phyloP scores from a whole-genome alignment of 1,140 invertebrate genomes.

The Drosophila parabipectinata region DNA sequence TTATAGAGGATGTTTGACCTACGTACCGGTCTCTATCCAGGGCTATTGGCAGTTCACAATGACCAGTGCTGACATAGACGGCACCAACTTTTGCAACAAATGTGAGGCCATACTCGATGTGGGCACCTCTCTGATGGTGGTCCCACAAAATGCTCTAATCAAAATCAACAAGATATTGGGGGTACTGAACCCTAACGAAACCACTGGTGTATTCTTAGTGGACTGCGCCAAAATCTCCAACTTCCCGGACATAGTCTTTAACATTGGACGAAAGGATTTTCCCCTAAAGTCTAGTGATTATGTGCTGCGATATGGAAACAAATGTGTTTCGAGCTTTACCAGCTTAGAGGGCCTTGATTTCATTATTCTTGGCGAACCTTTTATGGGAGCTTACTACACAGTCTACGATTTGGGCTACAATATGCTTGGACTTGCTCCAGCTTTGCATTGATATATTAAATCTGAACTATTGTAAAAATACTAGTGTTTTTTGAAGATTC shows the following conservation, averaged over 20 bases:
- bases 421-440: conserved; percentile 38
- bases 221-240: conserved; percentile 46
- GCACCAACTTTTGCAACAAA: conserved; percentile 86
- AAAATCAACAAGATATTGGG: conserved; percentile 89
- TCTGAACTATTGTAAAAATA: background rate
- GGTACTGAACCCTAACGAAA: conserved; percentile 89
- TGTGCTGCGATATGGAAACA: conserved; percentile 80
- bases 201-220: conserved; percentile 87
- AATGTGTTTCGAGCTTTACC: conserved; percentile 61
- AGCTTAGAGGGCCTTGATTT: conserved; percentile 85
- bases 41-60: conserved; percentile 99
- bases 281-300: conserved; percentile 40
- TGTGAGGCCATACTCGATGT: conserved; percentile 98
- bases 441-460: conserved; percentile 19
- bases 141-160: conserved; percentile 90
- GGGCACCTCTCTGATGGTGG: conserved; percentile 97
- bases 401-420: conserved; percentile 50
- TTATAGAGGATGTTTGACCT: conserved; percentile 95
- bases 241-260: conserved; percentile 53
- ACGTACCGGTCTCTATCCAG: conserved; percentile 92
- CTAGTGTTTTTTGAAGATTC: too few relatives aligned
- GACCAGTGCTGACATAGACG: conserved; percentile 87
- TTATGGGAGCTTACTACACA: conserved; percentile 47
- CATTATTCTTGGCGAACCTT: conserved; percentile 47
- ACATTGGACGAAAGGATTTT: conserved; percentile 57